Base-by-base conservation (phyloP, 1,140 invertebrate species). In the Portunus trituberculatus region DNA sequence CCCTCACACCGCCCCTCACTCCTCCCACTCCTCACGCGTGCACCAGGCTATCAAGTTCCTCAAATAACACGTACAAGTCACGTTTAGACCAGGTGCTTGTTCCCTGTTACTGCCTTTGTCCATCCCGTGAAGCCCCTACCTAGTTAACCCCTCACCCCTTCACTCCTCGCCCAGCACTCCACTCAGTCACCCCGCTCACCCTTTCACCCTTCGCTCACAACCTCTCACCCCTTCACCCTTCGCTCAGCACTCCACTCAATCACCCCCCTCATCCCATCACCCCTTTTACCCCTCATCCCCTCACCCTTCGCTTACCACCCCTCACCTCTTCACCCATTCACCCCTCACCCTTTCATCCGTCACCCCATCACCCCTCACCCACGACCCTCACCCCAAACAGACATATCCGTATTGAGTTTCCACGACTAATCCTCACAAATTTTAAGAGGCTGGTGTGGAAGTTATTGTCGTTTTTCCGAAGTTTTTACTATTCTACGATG, bases 31-130 rank as follows among this genome's bases (percentile, higher is more conserved):
- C 29, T 90, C 39, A 90, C 48, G n/a, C 88, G 88, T 52, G 45
- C 88, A 45, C 88, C n/a, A 10, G 88, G 39, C 88, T 45, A 52
- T 52, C 48, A 48, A 46, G 88, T 90, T 46, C 45, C 28, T 48
- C 16, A n/a, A 28, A 90, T 20, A 52, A 90, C 45, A 46, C 39
- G 45, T 48, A 31, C 39, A 90, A 52, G 88, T 31, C 88, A 52
- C 88, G 48, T 90, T 7, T 52, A 12, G 31, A 46, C 29, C 45
- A 45, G 25, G 29, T 48, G 31, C 8, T 39, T 16, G 20, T 48
- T 1, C 25, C 67, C n/a, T 8, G 39, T 39, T 39, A 39, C 39
- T 39, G 39, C 39, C 39, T 39, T 39, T 39, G 39, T 39, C 39
- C 39, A 39, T 6, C 39, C 39, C 39, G 39, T 39, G 39, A 39